Base-by-base conservation (phyloP, 2,113 vertebrate genomes). In the Pan paniscus region DNA sequence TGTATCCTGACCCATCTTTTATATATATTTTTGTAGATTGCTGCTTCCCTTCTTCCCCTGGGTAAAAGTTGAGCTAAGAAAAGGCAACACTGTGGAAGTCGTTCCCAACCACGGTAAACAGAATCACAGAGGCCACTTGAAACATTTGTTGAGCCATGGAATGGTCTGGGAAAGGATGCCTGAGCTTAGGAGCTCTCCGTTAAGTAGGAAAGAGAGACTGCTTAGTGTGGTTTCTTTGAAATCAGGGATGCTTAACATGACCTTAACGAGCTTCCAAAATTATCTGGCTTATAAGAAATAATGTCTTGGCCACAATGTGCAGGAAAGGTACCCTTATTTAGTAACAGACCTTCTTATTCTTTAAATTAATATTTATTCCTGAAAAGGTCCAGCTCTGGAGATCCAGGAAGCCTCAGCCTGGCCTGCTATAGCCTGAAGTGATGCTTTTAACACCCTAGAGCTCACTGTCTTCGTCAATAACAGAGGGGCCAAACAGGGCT, bases 61-160 rank as follows among this genome's bases (percentile, higher is more conserved):
- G 48, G 89, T 61, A 97, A 32, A 50, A 96, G 76, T 38, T 3
- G 11, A 35, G 35, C 93, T 96, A 87, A 97, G 98, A 90, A 95
- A 98, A 97, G 40, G 25, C 52, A 96, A 97, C 83, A 38, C 96
- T 35, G 50, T 81, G 32, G 75, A 81, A 97, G 93, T 89, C 95
- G 78, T 88, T 88, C 6, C 13, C 81, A 38, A 86, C 92, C 97
- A 95, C 82, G 50, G 32, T 68, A 87, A 96, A 35, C 52, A 90
- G 97, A 84, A 80, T 90, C 96, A 93, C 93, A 55, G 43, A 96
- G 96, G 38, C 93, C 95, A 7, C 82, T 93, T 86, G 40, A 91
- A 94, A 93, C 73, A n/a, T 75, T 92, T 86, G 61, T 93, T 35
- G 59, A 92, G 90, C 50, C 46, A 38, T 92, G 94, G 90, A 17